Base-by-base conservation (phyloP, 1,140 invertebrate genomes). In the Scaptomyza graminum region DNA sequence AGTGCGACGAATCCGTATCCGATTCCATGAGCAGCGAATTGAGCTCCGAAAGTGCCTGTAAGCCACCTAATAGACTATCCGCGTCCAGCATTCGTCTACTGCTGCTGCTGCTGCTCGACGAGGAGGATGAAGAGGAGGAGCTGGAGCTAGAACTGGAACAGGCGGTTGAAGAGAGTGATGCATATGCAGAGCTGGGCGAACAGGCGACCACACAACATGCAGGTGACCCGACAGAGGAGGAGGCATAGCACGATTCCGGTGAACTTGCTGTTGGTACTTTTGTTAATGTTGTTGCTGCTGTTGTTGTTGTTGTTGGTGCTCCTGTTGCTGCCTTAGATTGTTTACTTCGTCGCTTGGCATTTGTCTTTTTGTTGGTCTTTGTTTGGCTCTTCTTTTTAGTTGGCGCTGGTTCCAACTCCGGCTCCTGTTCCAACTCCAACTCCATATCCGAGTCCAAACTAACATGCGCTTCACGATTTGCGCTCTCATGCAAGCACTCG, bases 1-100 rank as follows among this genome's bases (percentile, higher is more conserved):
- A 91, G 64, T 92, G 92, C n/a, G 93, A 73, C 11, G 93, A 93
- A 52, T 94, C 93, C 2, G 93, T 93, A 63, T 94, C 93, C 4
- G 93, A 93, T 43, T 94, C 93, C 31, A 94, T 73, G 1, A 93
- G 88, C 34, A 94, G 46, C 9, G 63, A 78, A 22, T 80, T 90
- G 9, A 91, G 72, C n/a, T 90, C 85, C 15, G 52, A 72, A 8
- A 84, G 46, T 0, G 61, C 83, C 7, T 76, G 79, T 51, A 83
- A 13, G n/a, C 73, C 69, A 11, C 73, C 69, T 11, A 79, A 39
- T 25, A 83, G 13, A 13, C 59, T 74, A 12, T 88, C 82, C 44
- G 79, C 39, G 37, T 87, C 83, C 8, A 79, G 34, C 0, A 56
- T 47, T 5, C 60, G 13, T 50, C 51, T 55, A 13, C 56, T 25